Evolutionary conservation across 2,113 vertebrate genomes (phyloP), one percentile per base, ranked within the genome.

Genomic region (Oreochromis spilurus): DNA sequence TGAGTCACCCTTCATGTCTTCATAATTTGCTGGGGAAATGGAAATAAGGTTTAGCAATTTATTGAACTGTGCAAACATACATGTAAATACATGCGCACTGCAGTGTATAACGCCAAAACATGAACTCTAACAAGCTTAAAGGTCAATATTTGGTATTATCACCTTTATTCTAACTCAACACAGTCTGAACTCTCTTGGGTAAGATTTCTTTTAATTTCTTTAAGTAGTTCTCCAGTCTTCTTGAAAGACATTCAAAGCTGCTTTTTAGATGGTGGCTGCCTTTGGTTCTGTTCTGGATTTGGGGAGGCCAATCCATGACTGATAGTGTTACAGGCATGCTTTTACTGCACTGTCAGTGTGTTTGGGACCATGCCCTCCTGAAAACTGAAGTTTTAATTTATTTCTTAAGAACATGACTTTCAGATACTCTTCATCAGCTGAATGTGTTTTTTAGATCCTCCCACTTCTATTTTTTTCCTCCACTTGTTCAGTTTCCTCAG

Each of bases 251-350:
- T 43, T 24, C 65, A 70, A 43, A 70, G 38, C 5, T 1, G 4
- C 7, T 9, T 24, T 70, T 24, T 70, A 5, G 12, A 9, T 43
- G 65, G 24, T 43, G 65, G 0, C 38, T 70, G 65, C 7, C 0
- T 24, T 70, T 70, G 36, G n/a, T 43, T 43, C 19, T 43, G 65
- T 65, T 65, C 34, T 38, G 34, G 60, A 65, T 65, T 38, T 65
- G 19, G 19, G 34, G 11, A 65, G 4, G 60, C 34, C 11, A 1
- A 21, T 65, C 6, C 60, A 21, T 65, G 60, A 38, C 0, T 65
- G 34, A 38, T 13, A 38, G 34, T 65, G 6, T 38, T 65, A 21
- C 0, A 65, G 31, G 0, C 0, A 38, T 38, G 10, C 31, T 38
- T 65, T 65, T 65, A 38, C 19, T 8, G 0, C 19, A 65, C 6